phyloP scores from a whole-genome alignment of 2,888 invertebrate species.

The Drosophila imparisetae region DNA sequence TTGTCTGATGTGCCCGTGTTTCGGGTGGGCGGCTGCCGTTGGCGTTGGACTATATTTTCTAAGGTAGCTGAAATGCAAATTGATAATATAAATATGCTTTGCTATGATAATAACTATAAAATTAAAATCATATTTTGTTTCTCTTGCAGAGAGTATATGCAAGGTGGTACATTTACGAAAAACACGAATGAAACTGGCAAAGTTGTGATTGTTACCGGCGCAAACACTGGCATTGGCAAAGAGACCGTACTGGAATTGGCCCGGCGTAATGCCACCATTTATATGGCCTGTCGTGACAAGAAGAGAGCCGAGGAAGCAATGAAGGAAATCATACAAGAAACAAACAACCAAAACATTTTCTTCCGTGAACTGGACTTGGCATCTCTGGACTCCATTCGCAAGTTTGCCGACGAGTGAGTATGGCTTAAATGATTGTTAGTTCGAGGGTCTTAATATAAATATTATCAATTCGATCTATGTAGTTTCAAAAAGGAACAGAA shows the following conservation, averaged over 20 bases:
- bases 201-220: slow-evolving; percentile 92
- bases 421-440: too few relatives aligned
- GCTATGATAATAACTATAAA: too few relatives aligned
- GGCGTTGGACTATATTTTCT: slow-evolving; percentile 44
- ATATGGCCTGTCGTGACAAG: slow-evolving; percentile 94
- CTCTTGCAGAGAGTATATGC: slow-evolving; percentile 80
- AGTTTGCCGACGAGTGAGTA: slow-evolving; percentile 58
- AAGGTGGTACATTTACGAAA: slow-evolving; percentile 88
- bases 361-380: slow-evolving; percentile 85
- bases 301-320: slow-evolving; percentile 89
- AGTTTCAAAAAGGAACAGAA: slow-evolving; percentile 77
- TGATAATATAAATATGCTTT: slow-evolving; percentile 1
- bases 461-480: not conserved
- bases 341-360: slow-evolving; percentile 90
- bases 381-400: slow-evolving; percentile 86
- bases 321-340: slow-evolving; percentile 89
- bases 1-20: slow-evolving; percentile 24
- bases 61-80: slow-evolving; percentile 41
- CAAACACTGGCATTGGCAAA: slow-evolving; percentile 93
- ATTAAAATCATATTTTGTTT: not conserved
- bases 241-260: slow-evolving; percentile 91
- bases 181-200: slow-evolving; percentile 87
- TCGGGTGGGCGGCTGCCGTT: slow-evolving; percentile 26
- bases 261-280: slow-evolving; percentile 90
- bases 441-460: not conserved